phyloP scores from a whole-genome alignment of 1,140 invertebrate genomes.

The Dinothrombium tinctorium region DNA sequence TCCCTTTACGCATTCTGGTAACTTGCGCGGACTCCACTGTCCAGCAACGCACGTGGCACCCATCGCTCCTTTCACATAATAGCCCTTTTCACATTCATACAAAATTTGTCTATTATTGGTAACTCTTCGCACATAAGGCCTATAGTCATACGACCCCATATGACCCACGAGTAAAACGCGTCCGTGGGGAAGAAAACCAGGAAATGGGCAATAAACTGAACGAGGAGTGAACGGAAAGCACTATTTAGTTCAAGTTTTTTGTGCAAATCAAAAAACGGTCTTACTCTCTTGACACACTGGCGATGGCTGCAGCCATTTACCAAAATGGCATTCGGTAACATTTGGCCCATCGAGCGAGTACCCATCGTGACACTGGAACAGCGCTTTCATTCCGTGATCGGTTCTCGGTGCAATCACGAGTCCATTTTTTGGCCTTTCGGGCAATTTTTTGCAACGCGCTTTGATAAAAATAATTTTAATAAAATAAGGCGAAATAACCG shows the following conservation, averaged over 20 bases:
- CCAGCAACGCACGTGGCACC: slow-evolving; percentile 79
- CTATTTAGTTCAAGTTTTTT: neutral
- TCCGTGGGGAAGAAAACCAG: slow-evolving; percentile 66
- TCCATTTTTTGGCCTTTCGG: slow-evolving; percentile 59
- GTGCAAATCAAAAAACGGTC: too few species aligned
- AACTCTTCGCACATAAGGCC: slow-evolving; percentile 77
- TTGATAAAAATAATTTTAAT: neutral
- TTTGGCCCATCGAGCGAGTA: slow-evolving; percentile 44
- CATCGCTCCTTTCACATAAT: slow-evolving; percentile 57
- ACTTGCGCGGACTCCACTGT: slow-evolving; percentile 52
- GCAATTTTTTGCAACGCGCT: slow-evolving; percentile 56
- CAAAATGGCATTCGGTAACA: slow-evolving; percentile 60
- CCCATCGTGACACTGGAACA: slow-evolving; percentile 76
- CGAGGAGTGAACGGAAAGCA: slow-evolving; percentile 1
- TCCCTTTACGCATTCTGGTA: slow-evolving; percentile 44
- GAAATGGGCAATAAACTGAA: slow-evolving; percentile 73
- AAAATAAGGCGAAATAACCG: too few species aligned
- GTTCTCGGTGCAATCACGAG: slow-evolving; percentile 88
- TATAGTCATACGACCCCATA: slow-evolving; percentile 88
- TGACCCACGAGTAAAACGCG: slow-evolving; percentile 80
- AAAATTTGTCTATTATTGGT: slow-evolving; percentile 82
- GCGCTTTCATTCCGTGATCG: slow-evolving; percentile 73
- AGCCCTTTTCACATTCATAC: slow-evolving; percentile 83
- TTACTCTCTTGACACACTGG: slow-evolving; percentile 49
- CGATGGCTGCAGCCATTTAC: slow-evolving; percentile 75